A percentile compares a stretch with the other conserved stretches of the same genome.
These are phyloP conservation scores for Encarsia formosa DNA, from an alignment of 2,888 invertebrate species.

Conservation along the genomic window DNA sequence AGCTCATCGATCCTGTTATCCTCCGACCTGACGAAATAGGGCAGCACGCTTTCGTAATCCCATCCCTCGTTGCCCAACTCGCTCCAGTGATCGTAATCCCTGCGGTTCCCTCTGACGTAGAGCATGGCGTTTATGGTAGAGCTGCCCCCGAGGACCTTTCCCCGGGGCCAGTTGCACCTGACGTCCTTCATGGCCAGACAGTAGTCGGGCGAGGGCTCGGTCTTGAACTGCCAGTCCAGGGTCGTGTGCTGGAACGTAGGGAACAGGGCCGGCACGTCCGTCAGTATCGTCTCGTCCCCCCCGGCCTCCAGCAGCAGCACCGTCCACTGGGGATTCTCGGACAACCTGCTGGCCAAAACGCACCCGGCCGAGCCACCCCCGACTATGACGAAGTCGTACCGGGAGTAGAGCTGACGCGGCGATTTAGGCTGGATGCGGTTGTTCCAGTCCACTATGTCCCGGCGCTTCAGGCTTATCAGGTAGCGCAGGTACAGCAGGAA, in stretches of 20 bases:
- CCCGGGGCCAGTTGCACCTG: slow-evolving; percentile 52
- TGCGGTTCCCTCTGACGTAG: slow-evolving; percentile 77
- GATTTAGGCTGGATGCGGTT: slow-evolving; percentile 60
- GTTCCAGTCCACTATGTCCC: slow-evolving; percentile 67
- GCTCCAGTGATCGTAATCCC: slow-evolving; percentile 85
- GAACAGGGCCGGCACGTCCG: slow-evolving; percentile 70
- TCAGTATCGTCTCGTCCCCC: slow-evolving; percentile 66
- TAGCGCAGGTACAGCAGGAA: slow-evolving; percentile 63
- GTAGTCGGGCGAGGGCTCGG: slow-evolving; percentile 66
- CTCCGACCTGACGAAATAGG: slow-evolving; percentile 78
- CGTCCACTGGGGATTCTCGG: slow-evolving; percentile 69
- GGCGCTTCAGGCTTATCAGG: slow-evolving; percentile 61
- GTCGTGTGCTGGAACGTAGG: slow-evolving; percentile 68
- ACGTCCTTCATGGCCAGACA: slow-evolving; percentile 56
- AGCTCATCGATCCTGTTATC: slow-evolving; percentile 67
- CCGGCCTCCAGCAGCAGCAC: slow-evolving; percentile 79
- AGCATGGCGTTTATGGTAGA: slow-evolving; percentile 88
- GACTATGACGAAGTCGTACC: slow-evolving; percentile 76
- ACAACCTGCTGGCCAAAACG: slow-evolving; percentile 72
- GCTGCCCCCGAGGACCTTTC: slow-evolving; percentile 61
- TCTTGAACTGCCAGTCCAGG: slow-evolving; percentile 79
- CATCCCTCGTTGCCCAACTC: slow-evolving; percentile 72
- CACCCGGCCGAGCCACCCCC: slow-evolving; percentile 82
- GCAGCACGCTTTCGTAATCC: slow-evolving; percentile 70
- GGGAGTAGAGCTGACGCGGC: slow-evolving; percentile 55